Conservation (phyloP, 2,797 vertebrate genomes). For the Notolabrus celidotus region DNA sequence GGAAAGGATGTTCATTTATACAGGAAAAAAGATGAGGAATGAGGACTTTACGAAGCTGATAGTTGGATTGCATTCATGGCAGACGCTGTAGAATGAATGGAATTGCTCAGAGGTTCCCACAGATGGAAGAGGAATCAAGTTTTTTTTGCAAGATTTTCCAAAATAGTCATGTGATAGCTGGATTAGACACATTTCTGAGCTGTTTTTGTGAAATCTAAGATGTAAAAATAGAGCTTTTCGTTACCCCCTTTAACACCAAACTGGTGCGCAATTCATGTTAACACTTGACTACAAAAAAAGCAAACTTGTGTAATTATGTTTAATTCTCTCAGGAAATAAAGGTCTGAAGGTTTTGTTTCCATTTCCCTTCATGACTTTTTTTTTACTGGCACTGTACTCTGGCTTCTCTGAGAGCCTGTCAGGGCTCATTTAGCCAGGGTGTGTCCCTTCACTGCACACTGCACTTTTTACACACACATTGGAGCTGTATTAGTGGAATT, state of each 20-base stretch:
- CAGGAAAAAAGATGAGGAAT: slow-evolving; percentile 11
- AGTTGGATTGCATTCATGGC: slow-evolving; percentile 7
- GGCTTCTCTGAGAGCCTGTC: slow-evolving; percentile 52
- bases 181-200: neutral
- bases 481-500: slow-evolving; percentile 49
- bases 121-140: slow-evolving; percentile 49
- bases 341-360: slow-evolving; percentile 40
- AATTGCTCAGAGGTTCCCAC: slow-evolving; percentile 19
- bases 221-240: neutral
- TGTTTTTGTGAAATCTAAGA: neutral
- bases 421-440: slow-evolving; percentile 71
- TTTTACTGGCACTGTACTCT: slow-evolving; percentile 26
- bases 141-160: slow-evolving; percentile 29
- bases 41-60: accelerated
- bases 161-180: slow-evolving; percentile 42
- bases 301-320: neutral
- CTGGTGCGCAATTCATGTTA: neutral
- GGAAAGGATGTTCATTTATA: slow-evolving; percentile 6
- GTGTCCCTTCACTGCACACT: slow-evolving; percentile 60
- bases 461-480: slow-evolving; percentile 60
- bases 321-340: slow-evolving; percentile 5
- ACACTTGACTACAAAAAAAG: neutral
- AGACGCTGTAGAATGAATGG: slow-evolving; percentile 39
- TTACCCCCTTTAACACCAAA: neutral
- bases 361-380: slow-evolving; percentile 16